phyloP scores from a whole-genome alignment of 2,888 invertebrate genomes.

The Pristionchus entomophagus region DNA sequence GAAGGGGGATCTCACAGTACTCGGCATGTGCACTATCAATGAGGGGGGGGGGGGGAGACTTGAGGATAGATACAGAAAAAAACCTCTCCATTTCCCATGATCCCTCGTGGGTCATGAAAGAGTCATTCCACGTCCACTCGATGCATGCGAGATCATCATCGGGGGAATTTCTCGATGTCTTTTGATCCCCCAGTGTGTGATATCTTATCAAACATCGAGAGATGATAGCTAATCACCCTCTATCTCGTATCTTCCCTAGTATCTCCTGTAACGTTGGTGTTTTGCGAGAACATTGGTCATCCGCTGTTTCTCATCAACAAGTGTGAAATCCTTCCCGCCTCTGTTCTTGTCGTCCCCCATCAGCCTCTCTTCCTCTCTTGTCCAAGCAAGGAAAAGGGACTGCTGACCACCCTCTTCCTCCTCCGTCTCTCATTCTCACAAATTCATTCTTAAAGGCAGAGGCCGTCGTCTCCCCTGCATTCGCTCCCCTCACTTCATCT shows the following conservation, averaged over 20 bases:
- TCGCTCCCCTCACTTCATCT: conserved; percentile 37
- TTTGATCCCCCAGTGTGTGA: neutral
- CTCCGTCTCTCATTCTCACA: neutral
- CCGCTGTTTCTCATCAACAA: too few species aligned
- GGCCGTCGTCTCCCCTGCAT: conserved; percentile 20
- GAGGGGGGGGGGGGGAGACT: too few species aligned
- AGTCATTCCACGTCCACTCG: neutral
- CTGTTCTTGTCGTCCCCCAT: conserved; percentile 15
- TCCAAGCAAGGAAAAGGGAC: neutral
- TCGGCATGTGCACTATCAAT: conserved; percentile 4
- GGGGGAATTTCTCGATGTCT: neutral
- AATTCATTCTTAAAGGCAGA: conserved; percentile 1
- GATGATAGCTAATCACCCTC: conserved; percentile 9
- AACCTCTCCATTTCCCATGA: too few species aligned
- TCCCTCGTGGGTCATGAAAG: too few species aligned
- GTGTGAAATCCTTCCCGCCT: conserved; percentile 1
- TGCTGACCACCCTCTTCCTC: neutral
- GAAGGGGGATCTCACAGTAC: neutral
- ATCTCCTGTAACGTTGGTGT: too few species aligned
- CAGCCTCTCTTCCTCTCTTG: too few species aligned
- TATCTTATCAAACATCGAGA: neutral
- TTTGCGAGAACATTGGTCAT: too few species aligned
- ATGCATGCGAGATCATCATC: neutral
- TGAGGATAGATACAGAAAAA: too few species aligned
- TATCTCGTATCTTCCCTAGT: neutral